Evolutionary conservation across 2,797 vertebrate species (phyloP).

Genomic region (Cheracebus regulus): DNA sequence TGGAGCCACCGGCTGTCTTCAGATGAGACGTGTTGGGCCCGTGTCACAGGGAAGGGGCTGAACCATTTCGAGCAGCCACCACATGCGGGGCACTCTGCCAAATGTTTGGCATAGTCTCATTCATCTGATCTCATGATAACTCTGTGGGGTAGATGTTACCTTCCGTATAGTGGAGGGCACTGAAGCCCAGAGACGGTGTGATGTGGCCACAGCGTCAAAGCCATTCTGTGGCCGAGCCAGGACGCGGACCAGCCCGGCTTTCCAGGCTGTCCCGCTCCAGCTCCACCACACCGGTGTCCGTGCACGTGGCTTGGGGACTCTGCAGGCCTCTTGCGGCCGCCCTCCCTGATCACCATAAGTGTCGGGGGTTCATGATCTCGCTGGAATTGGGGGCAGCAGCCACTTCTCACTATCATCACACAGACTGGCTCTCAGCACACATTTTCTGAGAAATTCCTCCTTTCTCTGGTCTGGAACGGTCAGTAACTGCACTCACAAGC

Average conservation of each 20-base stretch:
- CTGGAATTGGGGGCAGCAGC: not conserved
- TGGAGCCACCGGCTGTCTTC: not conserved
- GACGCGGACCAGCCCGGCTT: not conserved
- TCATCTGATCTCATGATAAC: not conserved
- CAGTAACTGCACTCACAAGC: not conserved
- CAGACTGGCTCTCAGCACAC: not conserved
- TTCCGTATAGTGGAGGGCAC: not conserved
- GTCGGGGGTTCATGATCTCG: not conserved
- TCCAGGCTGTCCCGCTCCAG: too few relatives aligned
- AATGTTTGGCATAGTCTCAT: not conserved
- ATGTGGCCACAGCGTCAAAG: not conserved
- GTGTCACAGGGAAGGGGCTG: not conserved
- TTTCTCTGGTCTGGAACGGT: not conserved
- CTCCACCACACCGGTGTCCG: not conserved
- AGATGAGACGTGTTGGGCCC: not conserved
- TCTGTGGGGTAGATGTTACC: not conserved
- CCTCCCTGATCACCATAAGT: not conserved
- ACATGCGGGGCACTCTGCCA: not conserved
- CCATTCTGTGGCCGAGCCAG: not conserved
- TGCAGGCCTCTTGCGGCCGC: accelerated
- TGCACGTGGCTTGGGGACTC: too few relatives aligned
- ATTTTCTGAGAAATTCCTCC: not conserved
- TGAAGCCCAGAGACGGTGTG: not conserved
- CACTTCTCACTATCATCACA: not conserved
- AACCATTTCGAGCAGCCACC: not conserved